phyloP scores from a whole-genome alignment of 2,888 invertebrate genomes.

The Eupithecia insigniata region DNA sequence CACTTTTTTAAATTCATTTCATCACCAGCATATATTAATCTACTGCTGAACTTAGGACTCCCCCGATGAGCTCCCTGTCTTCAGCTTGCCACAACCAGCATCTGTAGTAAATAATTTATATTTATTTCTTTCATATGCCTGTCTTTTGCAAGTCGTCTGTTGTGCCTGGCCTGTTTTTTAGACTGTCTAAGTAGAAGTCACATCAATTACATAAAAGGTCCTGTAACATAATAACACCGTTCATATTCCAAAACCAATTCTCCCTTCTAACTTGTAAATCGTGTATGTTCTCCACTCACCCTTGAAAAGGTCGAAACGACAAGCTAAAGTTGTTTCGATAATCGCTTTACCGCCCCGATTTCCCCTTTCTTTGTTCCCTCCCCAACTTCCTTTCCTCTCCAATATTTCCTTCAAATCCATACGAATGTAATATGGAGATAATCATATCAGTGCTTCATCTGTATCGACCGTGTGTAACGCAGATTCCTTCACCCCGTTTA shows the following conservation, averaged over 20 bases:
- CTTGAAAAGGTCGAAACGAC: slow-evolving; percentile 4
- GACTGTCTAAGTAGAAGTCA: not conserved
- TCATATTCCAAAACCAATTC: not conserved
- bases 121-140: too few species aligned
- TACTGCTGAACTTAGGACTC: too few species aligned
- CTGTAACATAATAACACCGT: not conserved
- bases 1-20: too few species aligned
- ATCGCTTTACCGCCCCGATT: slow-evolving; percentile 9
- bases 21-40: too few species aligned
- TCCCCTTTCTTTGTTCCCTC: slow-evolving; percentile 4
- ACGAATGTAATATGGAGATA: slow-evolving; percentile 20
- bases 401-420: slow-evolving; percentile 14
- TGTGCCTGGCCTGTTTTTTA: too few species aligned
- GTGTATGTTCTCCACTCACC: not conserved
- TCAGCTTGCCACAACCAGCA: too few species aligned
- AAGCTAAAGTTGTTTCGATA: slow-evolving; percentile 2
- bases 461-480: slow-evolving; percentile 20
- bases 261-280: slow-evolving; percentile 11
- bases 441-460: slow-evolving; percentile 12
- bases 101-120: too few species aligned
- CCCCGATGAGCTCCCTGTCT: too few species aligned
- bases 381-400: slow-evolving; percentile 1
- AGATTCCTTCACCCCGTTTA: slow-evolving; percentile 13
- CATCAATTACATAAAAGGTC: not conserved
- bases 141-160: too few species aligned